Evolutionary conservation across 1,140 invertebrate genomes (phyloP).

Genomic region (Drosophila rhopaloa): DNA sequence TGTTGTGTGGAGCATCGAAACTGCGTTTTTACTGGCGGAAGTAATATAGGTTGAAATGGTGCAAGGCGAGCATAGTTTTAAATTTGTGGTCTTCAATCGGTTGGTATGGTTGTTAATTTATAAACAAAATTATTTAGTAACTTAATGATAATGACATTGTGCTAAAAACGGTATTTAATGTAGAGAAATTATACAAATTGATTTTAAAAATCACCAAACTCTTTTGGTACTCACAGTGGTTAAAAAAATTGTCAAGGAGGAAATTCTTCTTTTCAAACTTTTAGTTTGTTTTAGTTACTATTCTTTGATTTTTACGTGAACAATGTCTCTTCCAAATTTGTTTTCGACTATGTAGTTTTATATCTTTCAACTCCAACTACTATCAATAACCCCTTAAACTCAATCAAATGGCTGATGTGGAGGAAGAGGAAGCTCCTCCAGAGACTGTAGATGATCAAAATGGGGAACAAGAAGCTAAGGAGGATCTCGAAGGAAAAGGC

Average conservation of each 20-base stretch:
- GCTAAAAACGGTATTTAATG: too few species aligned
- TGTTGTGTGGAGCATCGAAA: background rate
- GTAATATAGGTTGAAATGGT: background rate
- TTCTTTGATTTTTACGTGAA: background rate
- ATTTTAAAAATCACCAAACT: too few species aligned
- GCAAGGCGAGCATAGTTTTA: background rate
- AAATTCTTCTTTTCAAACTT: too few species aligned
- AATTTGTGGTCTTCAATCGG: background rate
- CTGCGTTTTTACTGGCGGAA: background rate
- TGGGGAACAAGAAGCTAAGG: background rate
- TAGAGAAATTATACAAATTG: too few species aligned
- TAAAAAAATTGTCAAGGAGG: background rate
- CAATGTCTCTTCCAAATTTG: background rate
- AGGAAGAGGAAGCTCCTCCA: background rate
- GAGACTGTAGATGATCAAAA: background rate
- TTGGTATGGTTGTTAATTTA: too few species aligned
- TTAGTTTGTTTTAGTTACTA: too few species aligned
- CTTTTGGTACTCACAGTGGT: background rate
- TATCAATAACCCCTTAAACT: background rate
- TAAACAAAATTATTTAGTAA: too few species aligned
- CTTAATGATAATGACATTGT: too few species aligned
- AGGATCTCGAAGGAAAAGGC: background rate
- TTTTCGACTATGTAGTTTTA: background rate
- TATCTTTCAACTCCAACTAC: background rate
- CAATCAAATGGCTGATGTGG: slow-evolving; percentile 30